Evolutionary conservation across 2,797 vertebrate genomes (phyloP).

Genomic region (Octomys mimax): DNA sequence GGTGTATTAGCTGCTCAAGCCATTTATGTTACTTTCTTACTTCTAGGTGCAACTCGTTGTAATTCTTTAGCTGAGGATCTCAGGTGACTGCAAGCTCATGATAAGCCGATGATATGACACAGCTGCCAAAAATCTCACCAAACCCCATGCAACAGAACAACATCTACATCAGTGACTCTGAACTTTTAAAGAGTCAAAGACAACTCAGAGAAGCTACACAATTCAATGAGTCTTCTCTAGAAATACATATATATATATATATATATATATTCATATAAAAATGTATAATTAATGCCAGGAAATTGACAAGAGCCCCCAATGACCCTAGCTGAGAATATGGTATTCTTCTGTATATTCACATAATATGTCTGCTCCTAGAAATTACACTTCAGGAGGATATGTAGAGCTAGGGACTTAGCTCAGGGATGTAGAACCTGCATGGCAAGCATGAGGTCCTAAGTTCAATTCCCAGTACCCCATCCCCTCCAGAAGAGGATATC

Average conservation of each 20-base stretch:
- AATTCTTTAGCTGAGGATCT: conserved; percentile 6
- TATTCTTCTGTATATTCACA: background rate
- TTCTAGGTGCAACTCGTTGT: background rate
- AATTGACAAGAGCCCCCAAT: background rate
- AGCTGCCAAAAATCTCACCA: conserved; percentile 23
- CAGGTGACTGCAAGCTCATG: background rate
- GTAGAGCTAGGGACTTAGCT: background rate
- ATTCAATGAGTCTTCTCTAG: conserved; percentile 15
- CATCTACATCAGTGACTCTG: background rate
- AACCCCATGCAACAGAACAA: background rate
- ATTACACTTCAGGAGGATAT: conserved; percentile 5
- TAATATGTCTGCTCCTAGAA: background rate
- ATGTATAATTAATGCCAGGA: conserved; percentile 10
- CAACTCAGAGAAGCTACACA: conserved; percentile 41
- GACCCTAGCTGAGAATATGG: background rate
- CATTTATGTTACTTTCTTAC: background rate
- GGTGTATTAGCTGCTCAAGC: background rate
- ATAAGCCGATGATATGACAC: background rate
- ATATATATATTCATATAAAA: background rate
- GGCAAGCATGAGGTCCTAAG: too few relatives aligned
- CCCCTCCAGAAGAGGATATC: background rate
- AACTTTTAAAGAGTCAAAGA: conserved; percentile 12
- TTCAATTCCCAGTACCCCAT: too few relatives aligned
- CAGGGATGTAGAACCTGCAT: too few relatives aligned
- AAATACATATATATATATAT: background rate